Percentiles rank a stretch among this genome's conserved stretches.
Conservation (phyloP, 2,113 vertebrate species). For the Thryonomys swinderianus region DNA sequence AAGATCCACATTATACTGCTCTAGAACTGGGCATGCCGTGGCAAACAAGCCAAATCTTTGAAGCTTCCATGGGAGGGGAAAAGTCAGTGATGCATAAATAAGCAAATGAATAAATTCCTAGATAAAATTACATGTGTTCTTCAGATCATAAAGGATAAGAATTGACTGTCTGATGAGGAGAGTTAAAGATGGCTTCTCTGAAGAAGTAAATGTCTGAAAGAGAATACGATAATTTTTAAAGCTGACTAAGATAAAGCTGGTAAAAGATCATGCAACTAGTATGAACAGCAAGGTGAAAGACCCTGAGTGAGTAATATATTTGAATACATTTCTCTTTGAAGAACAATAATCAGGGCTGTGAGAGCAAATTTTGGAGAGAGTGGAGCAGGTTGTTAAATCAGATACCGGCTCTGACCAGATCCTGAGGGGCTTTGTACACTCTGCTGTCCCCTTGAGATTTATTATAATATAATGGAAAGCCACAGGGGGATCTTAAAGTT, state of each 20-base stretch:
- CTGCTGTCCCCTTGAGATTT: not conserved
- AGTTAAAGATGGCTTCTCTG: not conserved
- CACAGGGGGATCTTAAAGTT: not conserved
- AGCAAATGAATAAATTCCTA: not conserved
- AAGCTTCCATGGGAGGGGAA: not conserved
- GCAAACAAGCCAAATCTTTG: not conserved
- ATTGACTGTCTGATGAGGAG: not conserved
- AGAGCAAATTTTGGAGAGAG: not conserved
- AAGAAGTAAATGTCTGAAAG: not conserved
- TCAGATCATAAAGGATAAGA: not conserved
- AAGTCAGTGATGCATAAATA: not conserved
- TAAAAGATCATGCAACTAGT: not conserved
- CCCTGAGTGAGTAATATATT: not conserved
- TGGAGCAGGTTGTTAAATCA: not conserved
- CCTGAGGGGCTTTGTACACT: not conserved
- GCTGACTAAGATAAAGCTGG: not conserved
- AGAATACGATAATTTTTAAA: not conserved
- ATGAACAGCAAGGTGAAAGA: not conserved
- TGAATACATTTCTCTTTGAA: too few relatives aligned
- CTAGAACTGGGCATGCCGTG: not conserved
- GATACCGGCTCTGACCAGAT: not conserved
- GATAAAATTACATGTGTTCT: not conserved
- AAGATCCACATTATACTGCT: too few relatives aligned
- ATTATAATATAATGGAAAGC: conserved; percentile 28
- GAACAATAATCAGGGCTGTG: not conserved